A percentile compares a stretch with the other conserved stretches of the same genome.
Conservation (phyloP, 53 echinoderm and acorn worm species). For the Paracentrotus lividus region DNA sequence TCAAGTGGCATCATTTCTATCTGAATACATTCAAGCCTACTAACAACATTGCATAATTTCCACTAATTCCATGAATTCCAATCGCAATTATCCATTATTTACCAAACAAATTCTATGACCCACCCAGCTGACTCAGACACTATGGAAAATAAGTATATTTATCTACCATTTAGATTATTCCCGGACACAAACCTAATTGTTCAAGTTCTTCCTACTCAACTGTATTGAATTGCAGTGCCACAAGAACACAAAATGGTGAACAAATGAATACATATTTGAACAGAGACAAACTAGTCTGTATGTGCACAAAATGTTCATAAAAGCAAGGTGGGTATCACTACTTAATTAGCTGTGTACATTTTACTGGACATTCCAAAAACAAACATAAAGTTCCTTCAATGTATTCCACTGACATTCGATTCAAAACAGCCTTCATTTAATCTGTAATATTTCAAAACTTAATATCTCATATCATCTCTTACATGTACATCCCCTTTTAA, state of each 20-base stretch:
- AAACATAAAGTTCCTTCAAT: neutral
- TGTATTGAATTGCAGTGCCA: neutral
- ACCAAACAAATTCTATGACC: neutral
- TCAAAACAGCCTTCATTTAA: neutral
- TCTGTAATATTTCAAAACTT: neutral
- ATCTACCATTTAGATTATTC: neutral
- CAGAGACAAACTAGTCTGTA: neutral
- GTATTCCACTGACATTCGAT: neutral
- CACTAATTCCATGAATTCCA: neutral
- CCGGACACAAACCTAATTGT: neutral
- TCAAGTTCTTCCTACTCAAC: neutral
- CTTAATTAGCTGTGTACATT: too few species aligned
- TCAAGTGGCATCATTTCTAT: too few species aligned
- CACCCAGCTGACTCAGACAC: neutral
- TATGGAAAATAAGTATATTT: neutral
- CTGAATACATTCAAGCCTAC: too few species aligned
- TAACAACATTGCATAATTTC: too few species aligned
- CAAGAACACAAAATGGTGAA: neutral
- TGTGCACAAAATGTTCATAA: neutral
- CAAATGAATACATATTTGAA: slow-evolving; percentile 22
- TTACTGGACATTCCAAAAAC: neutral
- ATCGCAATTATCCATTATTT: neutral
- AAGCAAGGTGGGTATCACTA: neutral
- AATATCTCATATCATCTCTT: neutral
- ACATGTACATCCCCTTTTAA: neutral